Conservation (phyloP, 30 jellyfish, hydroid and myxozoan species). For the Nemopilema nomurai region DNA sequence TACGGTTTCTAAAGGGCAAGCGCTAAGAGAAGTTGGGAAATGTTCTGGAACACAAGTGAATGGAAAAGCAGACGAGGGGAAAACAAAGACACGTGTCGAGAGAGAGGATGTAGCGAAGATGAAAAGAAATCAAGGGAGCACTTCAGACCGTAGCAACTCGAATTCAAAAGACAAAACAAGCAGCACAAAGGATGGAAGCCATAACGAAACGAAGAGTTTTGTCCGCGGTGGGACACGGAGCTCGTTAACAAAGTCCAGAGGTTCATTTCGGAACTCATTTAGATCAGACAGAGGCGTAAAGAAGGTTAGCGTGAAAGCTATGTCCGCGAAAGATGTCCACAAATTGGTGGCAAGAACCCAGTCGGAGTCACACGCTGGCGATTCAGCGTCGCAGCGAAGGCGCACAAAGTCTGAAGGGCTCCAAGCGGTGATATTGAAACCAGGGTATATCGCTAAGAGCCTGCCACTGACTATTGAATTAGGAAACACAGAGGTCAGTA, state of each 20-base stretch:
- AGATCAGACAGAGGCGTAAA: slow-evolving; percentile 9
- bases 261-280: slow-evolving; percentile 27
- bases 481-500: background rate
- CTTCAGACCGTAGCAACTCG: background rate
- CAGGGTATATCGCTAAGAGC: slow-evolving; percentile 38
- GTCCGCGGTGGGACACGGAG: slow-evolving; percentile 13
- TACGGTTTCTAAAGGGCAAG: background rate
- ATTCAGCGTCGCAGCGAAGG: slow-evolving; percentile 9
- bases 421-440: slow-evolving; percentile 50
- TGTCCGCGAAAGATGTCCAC: slow-evolving; percentile 34
- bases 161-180: background rate
- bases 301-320: slow-evolving; percentile 47
- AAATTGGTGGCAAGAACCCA: slow-evolving; percentile 4
- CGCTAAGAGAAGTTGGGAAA: background rate
- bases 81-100: background rate
- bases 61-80: background rate
- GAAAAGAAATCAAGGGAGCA: background rate
- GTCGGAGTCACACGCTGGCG: slow-evolving; percentile 18
- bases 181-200: background rate
- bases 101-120: background rate
- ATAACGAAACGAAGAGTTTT: background rate
- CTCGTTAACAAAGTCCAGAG: slow-evolving; percentile 17
- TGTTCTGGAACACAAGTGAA: background rate
- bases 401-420: slow-evolving; percentile 43
- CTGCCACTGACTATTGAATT: slow-evolving; percentile 24